Conservation (phyloP, 2,888 invertebrate genomes). For the Phasia obesa region DNA sequence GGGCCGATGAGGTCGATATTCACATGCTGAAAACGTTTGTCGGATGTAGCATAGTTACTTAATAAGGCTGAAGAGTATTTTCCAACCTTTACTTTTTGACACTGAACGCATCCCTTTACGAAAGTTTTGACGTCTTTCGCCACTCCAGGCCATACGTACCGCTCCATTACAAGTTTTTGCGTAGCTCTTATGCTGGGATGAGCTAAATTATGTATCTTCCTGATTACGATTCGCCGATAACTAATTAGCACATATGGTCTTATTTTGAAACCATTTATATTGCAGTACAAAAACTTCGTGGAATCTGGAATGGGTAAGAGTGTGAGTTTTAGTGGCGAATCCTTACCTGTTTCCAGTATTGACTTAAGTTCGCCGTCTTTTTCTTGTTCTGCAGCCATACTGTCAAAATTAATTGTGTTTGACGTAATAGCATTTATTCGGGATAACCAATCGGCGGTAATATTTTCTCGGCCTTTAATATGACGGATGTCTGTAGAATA, state of each 20-base stretch:
- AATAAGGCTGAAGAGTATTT: conserved; percentile 28
- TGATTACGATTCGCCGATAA: neutral
- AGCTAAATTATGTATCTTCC: conserved; percentile 1
- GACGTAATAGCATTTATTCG: conserved; percentile 37
- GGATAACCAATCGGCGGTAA: conserved; percentile 63
- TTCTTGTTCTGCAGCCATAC: conserved; percentile 5
- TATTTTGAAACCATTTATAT: conserved; percentile 42
- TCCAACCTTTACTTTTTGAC: conserved; percentile 42
- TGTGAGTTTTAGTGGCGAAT: conserved; percentile 40
- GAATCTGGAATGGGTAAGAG: conserved; percentile 48
- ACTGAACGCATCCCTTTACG: conserved; percentile 43
- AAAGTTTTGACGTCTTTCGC: conserved; percentile 45
- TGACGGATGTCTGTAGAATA: conserved; percentile 48
- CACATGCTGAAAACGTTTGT: conserved; percentile 76
- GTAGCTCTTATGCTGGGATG: conserved; percentile 40
- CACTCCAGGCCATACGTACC: conserved; percentile 64
- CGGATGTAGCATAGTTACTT: neutral
- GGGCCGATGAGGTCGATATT: conserved; percentile 79
- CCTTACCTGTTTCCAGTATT: conserved; percentile 12
- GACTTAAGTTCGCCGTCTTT: neutral
- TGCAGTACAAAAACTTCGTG: conserved; percentile 51
- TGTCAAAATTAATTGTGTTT: too few relatives aligned
- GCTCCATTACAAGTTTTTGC: conserved; percentile 37
- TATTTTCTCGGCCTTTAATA: conserved; percentile 55
- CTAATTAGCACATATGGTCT: conserved; percentile 35